Evolutionary conservation across 2,113 vertebrate genomes (phyloP).

Genomic region (Balaenoptera acutorostrata): DNA sequence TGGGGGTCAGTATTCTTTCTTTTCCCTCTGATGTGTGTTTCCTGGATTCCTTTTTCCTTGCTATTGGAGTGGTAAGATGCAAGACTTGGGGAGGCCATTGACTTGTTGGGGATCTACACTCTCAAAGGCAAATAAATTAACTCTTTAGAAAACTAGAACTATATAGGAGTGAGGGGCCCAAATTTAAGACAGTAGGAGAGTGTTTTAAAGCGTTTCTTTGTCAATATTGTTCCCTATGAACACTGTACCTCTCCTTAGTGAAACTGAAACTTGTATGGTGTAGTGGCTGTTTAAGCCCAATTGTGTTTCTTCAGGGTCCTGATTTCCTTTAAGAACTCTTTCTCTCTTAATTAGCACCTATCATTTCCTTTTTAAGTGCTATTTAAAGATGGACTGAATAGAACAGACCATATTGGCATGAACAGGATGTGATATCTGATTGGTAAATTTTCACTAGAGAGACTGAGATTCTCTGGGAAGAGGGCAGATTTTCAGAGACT

Average conservation of each 20-base stretch:
- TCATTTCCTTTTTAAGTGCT: background rate
- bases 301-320: background rate
- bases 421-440: background rate
- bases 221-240: background rate
- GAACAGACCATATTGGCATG: background rate
- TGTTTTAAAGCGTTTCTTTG: background rate
- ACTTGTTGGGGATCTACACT: accelerated
- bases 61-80: background rate
- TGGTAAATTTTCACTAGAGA: background rate
- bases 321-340: background rate
- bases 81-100: background rate
- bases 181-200: background rate
- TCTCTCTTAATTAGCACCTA: background rate
- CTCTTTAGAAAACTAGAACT: background rate
- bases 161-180: background rate
- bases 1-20: background rate
- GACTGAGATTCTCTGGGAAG: background rate
- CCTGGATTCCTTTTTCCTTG: background rate
- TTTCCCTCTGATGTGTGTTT: background rate
- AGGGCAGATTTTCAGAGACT: background rate
- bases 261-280: background rate
- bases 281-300: background rate
- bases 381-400: background rate
- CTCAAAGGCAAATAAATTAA: background rate
- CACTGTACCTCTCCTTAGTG: background rate